phyloP scores from a whole-genome alignment of 2,113 vertebrate species.

The Tyto alba region DNA sequence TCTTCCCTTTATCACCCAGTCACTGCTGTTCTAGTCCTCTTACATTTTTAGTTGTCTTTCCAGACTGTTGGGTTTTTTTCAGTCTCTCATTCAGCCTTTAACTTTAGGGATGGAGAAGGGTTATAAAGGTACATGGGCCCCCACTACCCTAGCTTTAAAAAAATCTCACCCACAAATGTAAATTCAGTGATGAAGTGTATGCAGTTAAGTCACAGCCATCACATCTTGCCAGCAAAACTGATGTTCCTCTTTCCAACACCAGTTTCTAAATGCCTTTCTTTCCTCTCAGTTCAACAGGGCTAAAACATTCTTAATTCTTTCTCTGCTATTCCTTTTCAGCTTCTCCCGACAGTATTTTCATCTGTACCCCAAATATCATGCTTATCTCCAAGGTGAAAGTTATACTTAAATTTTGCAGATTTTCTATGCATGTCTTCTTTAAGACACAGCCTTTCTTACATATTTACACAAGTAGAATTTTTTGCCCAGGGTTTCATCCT shows the following conservation, averaged over 20 bases:
- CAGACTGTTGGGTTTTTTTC: neutral
- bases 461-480: neutral
- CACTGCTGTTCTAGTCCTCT: neutral
- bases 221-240: neutral
- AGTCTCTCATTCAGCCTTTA: neutral
- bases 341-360: neutral
- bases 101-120: neutral
- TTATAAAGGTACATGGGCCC: neutral
- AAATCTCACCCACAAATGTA: neutral
- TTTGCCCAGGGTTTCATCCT: neutral
- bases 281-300: neutral
- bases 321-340: neutral
- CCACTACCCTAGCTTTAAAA: neutral
- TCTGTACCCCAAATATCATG: neutral
- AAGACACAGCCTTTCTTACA: neutral
- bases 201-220: neutral
- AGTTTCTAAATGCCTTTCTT: neutral
- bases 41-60: neutral
- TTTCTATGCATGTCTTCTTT: neutral
- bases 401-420: neutral
- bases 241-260: neutral
- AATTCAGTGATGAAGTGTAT: neutral
- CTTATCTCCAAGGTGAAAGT: neutral
- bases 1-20: neutral
- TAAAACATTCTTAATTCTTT: neutral